Evolutionary conservation across 2,113 vertebrate species (phyloP).

Genomic region (Corythoichthys haematopterus): DNA sequence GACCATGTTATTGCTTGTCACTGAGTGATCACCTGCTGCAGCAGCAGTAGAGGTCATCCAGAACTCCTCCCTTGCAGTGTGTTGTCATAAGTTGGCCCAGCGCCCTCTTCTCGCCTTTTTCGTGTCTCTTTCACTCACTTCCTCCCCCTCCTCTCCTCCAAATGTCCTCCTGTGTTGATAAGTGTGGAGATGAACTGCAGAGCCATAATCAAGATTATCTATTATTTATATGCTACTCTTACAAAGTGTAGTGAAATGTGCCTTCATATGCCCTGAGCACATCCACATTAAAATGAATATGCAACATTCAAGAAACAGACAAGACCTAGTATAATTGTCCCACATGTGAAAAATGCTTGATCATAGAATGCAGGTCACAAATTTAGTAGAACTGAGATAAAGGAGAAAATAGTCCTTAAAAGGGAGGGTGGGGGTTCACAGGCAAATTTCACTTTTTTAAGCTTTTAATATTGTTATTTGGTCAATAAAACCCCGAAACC

Average conservation of each 20-base stretch:
- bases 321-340: not conserved
- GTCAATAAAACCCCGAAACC: too few relatives aligned
- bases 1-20: slow-evolving; percentile 3
- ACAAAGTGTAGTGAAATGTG: not conserved
- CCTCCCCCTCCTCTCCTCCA: not conserved
- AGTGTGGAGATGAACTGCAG: slow-evolving; percentile 36
- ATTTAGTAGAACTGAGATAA: too few relatives aligned
- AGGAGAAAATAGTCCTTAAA: too few relatives aligned
- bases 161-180: slow-evolving; percentile 27
- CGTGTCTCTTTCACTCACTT: not conserved
- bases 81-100: slow-evolving; percentile 44
- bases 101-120: slow-evolving; percentile 9
- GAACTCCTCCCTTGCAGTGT: slow-evolving; percentile 56
- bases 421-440: too few relatives aligned
- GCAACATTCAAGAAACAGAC: not conserved
- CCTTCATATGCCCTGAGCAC: not conserved
- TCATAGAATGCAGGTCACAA: too few relatives aligned
- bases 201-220: slow-evolving; percentile 9
- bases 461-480: too few relatives aligned
- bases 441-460: too few relatives aligned
- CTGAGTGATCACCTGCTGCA: slow-evolving; percentile 47
- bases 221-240: too few relatives aligned
- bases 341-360: too few relatives aligned
- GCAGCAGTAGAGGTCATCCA: slow-evolving; percentile 48
- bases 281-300: not conserved